Base-by-base conservation (phyloP, 2,888 invertebrate species). In the Drosophila picticornis region DNA sequence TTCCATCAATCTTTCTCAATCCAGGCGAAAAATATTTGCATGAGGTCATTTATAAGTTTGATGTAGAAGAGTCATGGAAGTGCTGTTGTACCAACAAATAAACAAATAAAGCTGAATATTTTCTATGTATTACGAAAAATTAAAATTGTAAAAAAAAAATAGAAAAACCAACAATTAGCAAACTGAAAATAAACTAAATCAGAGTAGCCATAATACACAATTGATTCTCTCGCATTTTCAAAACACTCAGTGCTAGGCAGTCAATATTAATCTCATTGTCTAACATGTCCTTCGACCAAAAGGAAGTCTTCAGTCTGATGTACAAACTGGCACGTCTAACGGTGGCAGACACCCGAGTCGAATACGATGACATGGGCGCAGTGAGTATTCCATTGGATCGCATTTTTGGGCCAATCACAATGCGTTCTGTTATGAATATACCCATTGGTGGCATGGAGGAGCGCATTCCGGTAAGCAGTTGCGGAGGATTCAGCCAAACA, bases 351-450 rank as follows among this genome's bases (percentile, higher is more conserved):
- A 70, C 55, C 27, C 90, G 93, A 0, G 58, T 88, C 76, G 98
- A 99, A 93, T 94, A 94, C 29, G 99, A 99, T 92, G 97, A 98
- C 0, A 97, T 99, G 94, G 99, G 99, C 0, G 97, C 98, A 91
- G 93, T 99, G 43, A 96, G 97, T 74, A 98, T 99, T 0, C 98
- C 98, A 0, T 94, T 95, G 58, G 96, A 98, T 92, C 97, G 96
- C 91, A 96, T 98, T 91, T 99, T 98, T 95, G 99, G 99, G 34
- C 97, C 98, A 0, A 98, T 98, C 93, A 99, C 99, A 13, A 96
- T 98, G 61, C 94, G 99, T 77, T 98, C 99, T 1, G 94, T 97
- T 63, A 96, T 97, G 93, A 99, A 99, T 94, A 99, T 99, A 94
- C 97, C 98, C 22, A 99, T 99, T 90, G 99, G 99, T 25, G 98